These are phyloP conservation scores for Geotrupes spiniger DNA, from an alignment of 2,888 invertebrate genomes.

Conservation along the genomic window DNA sequence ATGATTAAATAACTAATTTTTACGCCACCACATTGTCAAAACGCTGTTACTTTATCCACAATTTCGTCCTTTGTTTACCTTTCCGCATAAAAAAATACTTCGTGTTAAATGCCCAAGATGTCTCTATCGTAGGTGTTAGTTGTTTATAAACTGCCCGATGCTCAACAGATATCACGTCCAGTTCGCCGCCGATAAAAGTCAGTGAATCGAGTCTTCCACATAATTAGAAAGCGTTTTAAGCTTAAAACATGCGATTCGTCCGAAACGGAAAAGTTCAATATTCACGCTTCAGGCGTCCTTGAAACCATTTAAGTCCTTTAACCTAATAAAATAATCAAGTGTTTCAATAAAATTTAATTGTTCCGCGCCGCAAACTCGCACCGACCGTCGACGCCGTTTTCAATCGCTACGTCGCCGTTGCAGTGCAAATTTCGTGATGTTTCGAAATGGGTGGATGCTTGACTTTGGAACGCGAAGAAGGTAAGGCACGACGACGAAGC, in stretches of 20 bases:
- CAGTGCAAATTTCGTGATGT: slow-evolving; percentile 36
- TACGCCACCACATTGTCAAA: no score
- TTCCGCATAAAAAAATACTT: not conserved
- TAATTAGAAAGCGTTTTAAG: slow-evolving; percentile 12
- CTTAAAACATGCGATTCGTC: not conserved
- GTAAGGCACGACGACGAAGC: slow-evolving; percentile 58
- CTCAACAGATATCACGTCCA: not conserved
- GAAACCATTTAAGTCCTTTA: slow-evolving; percentile 17
- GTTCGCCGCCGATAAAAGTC: not conserved
- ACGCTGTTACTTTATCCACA: not conserved
- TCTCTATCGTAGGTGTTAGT: slow-evolving; percentile 1
- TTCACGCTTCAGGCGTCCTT: slow-evolving; percentile 11
- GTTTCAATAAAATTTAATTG: slow-evolving; percentile 6
- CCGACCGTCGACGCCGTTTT: not conserved
- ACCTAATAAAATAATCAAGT: slow-evolving; percentile 14
- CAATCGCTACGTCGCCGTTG: slow-evolving; percentile 4
- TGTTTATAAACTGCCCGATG: no score
- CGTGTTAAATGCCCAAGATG: slow-evolving; percentile 7
- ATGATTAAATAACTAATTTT: no score
- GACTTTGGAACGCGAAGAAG: slow-evolving; percentile 60
- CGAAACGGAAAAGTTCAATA: slow-evolving; percentile 6
- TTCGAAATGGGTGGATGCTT: slow-evolving; percentile 61
- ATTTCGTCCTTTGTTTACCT: slow-evolving; percentile 3
- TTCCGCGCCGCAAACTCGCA: slow-evolving; percentile 6
- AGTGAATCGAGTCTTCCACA: not conserved